Conservation (phyloP, 2,888 invertebrate species). For the Caenorhabditis becei region DNA sequence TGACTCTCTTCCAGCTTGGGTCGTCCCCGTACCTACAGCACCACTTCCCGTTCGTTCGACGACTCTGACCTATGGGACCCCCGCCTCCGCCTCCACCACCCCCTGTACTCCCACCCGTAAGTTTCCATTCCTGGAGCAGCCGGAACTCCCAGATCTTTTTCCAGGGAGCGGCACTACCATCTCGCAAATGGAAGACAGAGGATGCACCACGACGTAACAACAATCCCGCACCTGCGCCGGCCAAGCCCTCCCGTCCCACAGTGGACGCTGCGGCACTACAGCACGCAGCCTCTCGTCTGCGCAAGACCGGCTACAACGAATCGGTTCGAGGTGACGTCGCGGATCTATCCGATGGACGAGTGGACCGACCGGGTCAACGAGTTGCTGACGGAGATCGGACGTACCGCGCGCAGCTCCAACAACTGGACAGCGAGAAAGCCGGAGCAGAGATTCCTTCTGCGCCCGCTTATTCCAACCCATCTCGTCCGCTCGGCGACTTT, state of each 20-base stretch:
- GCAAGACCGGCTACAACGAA: slow-evolving; percentile 81
- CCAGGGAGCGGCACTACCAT: slow-evolving; percentile 77
- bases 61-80: slow-evolving; percentile 68
- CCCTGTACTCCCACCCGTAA: slow-evolving; percentile 75
- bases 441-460: slow-evolving; percentile 77
- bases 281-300: slow-evolving; percentile 81
- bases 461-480: slow-evolving; percentile 76
- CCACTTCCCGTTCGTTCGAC: slow-evolving; percentile 41
- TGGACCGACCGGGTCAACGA: slow-evolving; percentile 79
- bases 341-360: slow-evolving; percentile 71
- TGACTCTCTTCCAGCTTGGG: slow-evolving; percentile 62
- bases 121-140: not conserved
- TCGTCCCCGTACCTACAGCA: slow-evolving; percentile 63
- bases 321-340: slow-evolving; percentile 71
- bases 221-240: slow-evolving; percentile 74
- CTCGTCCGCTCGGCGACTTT: slow-evolving; percentile 78
- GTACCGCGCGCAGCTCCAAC: slow-evolving; percentile 75
- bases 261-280: slow-evolving; percentile 80
- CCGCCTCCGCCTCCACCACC: slow-evolving; percentile 81
- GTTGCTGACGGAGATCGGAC: slow-evolving; percentile 80
- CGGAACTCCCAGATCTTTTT: not conserved
- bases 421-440: slow-evolving; percentile 75
- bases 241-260: slow-evolving; percentile 76
- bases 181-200: slow-evolving; percentile 80
- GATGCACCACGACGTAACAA: slow-evolving; percentile 79